phyloP scores from a whole-genome alignment of 2,888 invertebrate genomes.

The Gibbula magus region DNA sequence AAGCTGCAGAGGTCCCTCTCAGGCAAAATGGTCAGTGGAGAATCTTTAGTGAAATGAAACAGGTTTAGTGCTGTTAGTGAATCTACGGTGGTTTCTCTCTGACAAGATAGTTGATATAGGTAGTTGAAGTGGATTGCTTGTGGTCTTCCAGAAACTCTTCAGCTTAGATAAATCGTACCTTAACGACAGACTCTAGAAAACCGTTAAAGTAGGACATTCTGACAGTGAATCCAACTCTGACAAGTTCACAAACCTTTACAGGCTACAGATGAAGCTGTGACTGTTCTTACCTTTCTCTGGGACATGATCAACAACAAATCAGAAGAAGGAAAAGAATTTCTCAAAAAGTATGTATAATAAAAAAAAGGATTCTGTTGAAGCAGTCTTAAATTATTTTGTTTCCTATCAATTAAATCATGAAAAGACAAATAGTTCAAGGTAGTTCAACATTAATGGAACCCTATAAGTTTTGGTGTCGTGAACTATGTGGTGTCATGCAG shows the following conservation, averaged over 20 bases:
- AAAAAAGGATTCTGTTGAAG: neutral
- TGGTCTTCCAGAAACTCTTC: too few species aligned
- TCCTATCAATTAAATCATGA: too few species aligned
- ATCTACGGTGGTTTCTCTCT: too few species aligned
- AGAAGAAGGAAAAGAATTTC: slow-evolving; percentile 31
- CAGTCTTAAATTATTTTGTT: neutral
- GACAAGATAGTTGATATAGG: too few species aligned
- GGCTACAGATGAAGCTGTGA: slow-evolving; percentile 52
- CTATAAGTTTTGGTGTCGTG: neutral
- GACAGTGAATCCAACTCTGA: too few species aligned
- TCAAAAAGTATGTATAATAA: slow-evolving; percentile 34
- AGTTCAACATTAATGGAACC: too few species aligned
- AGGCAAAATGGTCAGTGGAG: slow-evolving; percentile 67
- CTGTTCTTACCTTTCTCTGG: slow-evolving; percentile 52
- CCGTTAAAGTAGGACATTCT: too few species aligned
- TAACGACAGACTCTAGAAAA: too few species aligned
- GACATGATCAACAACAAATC: slow-evolving; percentile 47
- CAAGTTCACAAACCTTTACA: slow-evolving; percentile 20
- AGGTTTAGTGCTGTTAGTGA: neutral
- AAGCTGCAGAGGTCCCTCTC: slow-evolving; percentile 71
- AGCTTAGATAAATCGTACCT: too few species aligned
- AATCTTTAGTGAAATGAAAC: neutral
- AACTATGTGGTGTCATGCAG: slow-evolving; percentile 33
- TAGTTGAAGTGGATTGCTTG: too few species aligned
- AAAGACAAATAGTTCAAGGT: too few species aligned